These are phyloP conservation scores for Scaptodrosophila latifasciaeformis DNA, from an alignment of 2,888 invertebrate genomes.

Conservation along the genomic window DNA sequence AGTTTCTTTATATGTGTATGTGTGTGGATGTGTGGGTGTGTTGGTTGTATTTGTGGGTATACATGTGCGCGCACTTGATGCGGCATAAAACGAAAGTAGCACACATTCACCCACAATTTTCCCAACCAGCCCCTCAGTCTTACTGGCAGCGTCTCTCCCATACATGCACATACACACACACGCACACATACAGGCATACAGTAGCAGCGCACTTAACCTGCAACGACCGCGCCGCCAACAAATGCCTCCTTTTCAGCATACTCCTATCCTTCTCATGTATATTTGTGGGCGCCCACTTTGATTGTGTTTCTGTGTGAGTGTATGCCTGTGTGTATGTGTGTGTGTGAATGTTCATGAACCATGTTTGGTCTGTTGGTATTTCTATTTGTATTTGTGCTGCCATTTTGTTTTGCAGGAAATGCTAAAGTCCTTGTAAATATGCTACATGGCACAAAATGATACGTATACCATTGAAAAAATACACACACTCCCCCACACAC, in stretches of 20 bases:
- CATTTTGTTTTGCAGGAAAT: conserved; percentile 39
- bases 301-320: background rate
- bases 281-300: no score
- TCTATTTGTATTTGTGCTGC: conserved; percentile 21
- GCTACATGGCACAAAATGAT: conserved; percentile 27
- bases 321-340: conserved; percentile 10
- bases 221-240: conserved; percentile 24
- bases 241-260: conserved; percentile 22
- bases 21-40: conserved; percentile 27
- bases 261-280: no score
- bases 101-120: conserved; percentile 36
- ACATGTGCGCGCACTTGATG: conserved; percentile 50
- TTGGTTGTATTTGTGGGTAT: background rate
- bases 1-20: conserved; percentile 32
- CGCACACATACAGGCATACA: conserved; percentile 2
- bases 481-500: no score
- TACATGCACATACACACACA: conserved; percentile 17
- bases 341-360: conserved; percentile 2
- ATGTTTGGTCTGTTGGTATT: no score
- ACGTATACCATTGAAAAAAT: no score
- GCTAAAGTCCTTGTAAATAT: conserved; percentile 33
- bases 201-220: conserved; percentile 31
- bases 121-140: no score
- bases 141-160: no score
- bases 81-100: conserved; percentile 56